Percentiles rank a stretch among this genome's conserved stretches.
Evolutionary conservation across 1,140 invertebrate genomes (phyloP).

Genomic region (Diuraphis noxia): DNA sequence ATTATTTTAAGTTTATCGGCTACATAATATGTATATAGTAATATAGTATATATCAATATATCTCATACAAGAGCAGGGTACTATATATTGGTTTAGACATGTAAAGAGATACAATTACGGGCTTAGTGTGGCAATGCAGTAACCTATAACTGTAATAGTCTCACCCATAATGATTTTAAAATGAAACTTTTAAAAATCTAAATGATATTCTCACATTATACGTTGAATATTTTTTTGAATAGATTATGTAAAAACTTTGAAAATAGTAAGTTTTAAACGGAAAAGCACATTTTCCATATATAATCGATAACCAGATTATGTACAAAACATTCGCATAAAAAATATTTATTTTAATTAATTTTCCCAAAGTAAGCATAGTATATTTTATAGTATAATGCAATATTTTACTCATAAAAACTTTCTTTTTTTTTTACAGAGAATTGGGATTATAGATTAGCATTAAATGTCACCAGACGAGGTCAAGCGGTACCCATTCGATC

Average conservation of each 20-base stretch:
- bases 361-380: not conserved
- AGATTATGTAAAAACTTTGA: not conserved
- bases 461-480: conserved; percentile 28
- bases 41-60: no score
- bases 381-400: not conserved
- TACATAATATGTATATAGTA: not conserved
- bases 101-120: not conserved
- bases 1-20: not conserved
- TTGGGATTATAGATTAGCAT: conserved; percentile 42
- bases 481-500: conserved; percentile 54
- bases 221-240: not conserved
- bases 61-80: no score
- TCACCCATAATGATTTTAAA: not conserved
- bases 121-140: not conserved
- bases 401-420: not conserved
- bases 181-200: not conserved
- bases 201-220: not conserved
- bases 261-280: not conserved
- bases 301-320: not conserved
- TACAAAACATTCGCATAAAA: not conserved
- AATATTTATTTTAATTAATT: not conserved
- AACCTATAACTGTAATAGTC: not conserved
- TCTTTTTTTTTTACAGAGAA: not conserved
- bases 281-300: not conserved
- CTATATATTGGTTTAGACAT: no score